These are phyloP conservation scores for Calephelis virginiensis DNA, from an alignment of 1,140 invertebrate species.

Conservation along the genomic window DNA sequence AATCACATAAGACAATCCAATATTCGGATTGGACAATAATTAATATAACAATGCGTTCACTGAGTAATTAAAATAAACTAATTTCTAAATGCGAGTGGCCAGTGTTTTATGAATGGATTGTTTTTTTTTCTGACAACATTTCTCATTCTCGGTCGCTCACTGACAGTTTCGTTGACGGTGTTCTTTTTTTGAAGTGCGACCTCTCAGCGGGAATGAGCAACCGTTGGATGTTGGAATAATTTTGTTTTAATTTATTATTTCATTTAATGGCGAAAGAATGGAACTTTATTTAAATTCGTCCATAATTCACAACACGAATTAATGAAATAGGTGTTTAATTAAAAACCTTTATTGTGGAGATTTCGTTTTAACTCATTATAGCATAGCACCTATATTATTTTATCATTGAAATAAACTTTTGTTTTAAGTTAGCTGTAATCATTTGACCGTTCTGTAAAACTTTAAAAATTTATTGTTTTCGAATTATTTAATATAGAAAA, in stretches of 20 bases:
- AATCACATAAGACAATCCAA: slow-evolving; percentile 76
- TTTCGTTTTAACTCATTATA: too few relatives aligned
- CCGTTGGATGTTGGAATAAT: slow-evolving; percentile 66
- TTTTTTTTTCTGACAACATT: slow-evolving; percentile 68
- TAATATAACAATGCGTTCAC: slow-evolving; percentile 71
- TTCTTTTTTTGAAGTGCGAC: slow-evolving; percentile 69
- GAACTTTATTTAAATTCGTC: slow-evolving; percentile 14
- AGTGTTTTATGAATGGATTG: slow-evolving; percentile 67
- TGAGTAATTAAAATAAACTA: slow-evolving; percentile 77
- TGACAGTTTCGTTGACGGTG: slow-evolving; percentile 66
- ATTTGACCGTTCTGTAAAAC: too few relatives aligned
- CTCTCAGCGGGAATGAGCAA: slow-evolving; percentile 65
- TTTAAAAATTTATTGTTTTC: too few relatives aligned
- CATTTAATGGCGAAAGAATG: slow-evolving; percentile 15
- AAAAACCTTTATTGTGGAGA: not conserved
- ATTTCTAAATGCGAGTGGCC: slow-evolving; percentile 68
- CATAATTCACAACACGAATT: slow-evolving; percentile 13
- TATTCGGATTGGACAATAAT: slow-evolving; percentile 65
- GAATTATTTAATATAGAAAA: too few relatives aligned
- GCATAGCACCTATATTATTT: too few relatives aligned
- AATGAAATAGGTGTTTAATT: slow-evolving; percentile 14
- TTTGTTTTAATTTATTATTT: slow-evolving; percentile 65
- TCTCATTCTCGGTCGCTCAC: slow-evolving; percentile 65
- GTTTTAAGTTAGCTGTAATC: too few relatives aligned
- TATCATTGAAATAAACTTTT: too few relatives aligned